A percentile compares a stretch with the other conserved stretches of the same genome.
Conservation (phyloP, 2,113 vertebrate genomes). For the Apteryx mantelli region DNA sequence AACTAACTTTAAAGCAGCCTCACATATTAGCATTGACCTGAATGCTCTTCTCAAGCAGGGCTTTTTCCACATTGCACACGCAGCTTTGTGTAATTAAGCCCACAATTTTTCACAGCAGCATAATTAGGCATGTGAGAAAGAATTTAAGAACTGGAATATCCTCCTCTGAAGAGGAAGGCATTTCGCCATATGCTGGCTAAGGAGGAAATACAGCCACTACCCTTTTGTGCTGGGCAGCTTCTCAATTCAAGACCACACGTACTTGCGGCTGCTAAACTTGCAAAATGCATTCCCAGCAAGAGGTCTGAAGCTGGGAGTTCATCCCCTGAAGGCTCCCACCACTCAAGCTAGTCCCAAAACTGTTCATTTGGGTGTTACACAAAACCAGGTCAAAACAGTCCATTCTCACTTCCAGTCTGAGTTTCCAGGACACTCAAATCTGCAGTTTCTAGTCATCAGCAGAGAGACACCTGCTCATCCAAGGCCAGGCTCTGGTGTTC, state of each 20-base stretch:
- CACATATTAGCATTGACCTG: fast-evolving
- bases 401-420: background rate
- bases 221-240: background rate
- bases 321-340: fast-evolving
- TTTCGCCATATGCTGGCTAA: fast-evolving
- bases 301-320: background rate
- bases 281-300: fast-evolving
- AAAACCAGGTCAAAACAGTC: background rate
- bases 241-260: background rate
- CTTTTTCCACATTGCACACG: background rate
- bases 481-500: background rate
- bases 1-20: too few species aligned
- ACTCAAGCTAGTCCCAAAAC: background rate
- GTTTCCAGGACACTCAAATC: background rate
- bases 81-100: background rate
- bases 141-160: background rate
- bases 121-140: background rate
- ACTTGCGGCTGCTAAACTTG: too few species aligned
- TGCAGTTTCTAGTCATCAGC: too few species aligned
- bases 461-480: background rate
- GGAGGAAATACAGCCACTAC: background rate
- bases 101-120: fast-evolving
- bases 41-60: fast-evolving
- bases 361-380: fast-evolving
- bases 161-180: background rate